Conservation (phyloP, 2,113 vertebrate genomes). For the Clarias batrachus region DNA sequence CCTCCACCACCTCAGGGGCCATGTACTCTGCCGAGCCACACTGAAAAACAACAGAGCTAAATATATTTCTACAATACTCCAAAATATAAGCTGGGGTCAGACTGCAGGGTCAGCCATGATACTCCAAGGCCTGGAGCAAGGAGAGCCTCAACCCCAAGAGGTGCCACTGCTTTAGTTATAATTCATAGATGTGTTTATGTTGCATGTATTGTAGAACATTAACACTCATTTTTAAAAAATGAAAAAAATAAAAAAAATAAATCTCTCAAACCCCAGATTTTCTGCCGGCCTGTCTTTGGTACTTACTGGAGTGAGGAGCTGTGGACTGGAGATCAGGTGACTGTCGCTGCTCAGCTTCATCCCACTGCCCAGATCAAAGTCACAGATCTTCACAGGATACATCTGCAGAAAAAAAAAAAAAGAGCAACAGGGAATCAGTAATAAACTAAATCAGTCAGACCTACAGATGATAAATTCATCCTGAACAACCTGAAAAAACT, state of each 20-base stretch:
- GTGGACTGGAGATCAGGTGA: constrained; percentile 93
- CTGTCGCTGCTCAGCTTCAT: constrained; percentile 95
- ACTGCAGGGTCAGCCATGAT: no score
- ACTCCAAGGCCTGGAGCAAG: no score
- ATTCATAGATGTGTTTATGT: no score
- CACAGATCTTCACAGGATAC: constrained; percentile 94
- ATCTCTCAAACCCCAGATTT: neutral
- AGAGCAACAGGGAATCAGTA: neutral
- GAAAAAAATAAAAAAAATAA: no score
- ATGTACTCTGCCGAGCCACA: constrained; percentile 97
- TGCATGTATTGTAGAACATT: no score
- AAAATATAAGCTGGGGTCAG: no score
- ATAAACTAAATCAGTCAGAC: neutral
- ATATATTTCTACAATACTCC: neutral
- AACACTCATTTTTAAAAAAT: no score
- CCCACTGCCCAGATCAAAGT: constrained; percentile 94
- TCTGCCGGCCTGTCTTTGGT: neutral
- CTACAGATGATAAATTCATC: neutral
- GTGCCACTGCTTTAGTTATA: no score
- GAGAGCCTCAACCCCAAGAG: no score
- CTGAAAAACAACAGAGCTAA: constrained; percentile 60
- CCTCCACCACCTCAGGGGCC: constrained; percentile 98
- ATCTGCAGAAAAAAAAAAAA: constrained; percentile 69
- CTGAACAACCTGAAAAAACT: neutral
- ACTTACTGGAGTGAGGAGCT: constrained; percentile 94